Conservation (phyloP, 1,140 invertebrate genomes). For the Riptortus pedestris region DNA sequence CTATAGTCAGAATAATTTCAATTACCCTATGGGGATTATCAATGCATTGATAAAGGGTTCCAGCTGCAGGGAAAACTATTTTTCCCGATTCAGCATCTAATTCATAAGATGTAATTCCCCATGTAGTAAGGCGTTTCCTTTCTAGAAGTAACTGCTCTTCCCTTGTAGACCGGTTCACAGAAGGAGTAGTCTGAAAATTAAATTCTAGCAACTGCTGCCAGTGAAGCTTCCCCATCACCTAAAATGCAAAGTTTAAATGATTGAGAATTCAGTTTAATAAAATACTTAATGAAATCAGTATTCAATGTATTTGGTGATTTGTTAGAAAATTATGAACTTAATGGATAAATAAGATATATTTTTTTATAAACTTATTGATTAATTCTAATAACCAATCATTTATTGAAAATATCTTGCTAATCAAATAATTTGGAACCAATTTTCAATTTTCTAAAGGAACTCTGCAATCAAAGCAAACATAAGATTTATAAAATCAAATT, state of each 20-base stretch:
- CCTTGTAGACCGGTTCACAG: constrained; percentile 47
- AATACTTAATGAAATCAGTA: background rate
- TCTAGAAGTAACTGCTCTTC: constrained; percentile 88
- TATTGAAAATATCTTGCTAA: too few species aligned
- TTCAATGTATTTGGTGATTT: too few species aligned
- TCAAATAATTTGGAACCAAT: too few species aligned
- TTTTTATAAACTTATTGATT: too few species aligned
- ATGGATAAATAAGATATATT: too few species aligned
- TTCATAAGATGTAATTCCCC: constrained; percentile 91
- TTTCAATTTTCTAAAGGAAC: too few species aligned
- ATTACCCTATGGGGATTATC: constrained; percentile 59
- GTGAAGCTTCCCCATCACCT: constrained; percentile 26
- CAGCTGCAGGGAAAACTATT: constrained; percentile 81
- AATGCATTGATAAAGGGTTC: constrained; percentile 68
- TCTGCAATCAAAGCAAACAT: too few species aligned
- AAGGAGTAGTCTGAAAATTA: constrained; percentile 38
- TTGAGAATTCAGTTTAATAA: background rate
- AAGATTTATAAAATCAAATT: too few species aligned
- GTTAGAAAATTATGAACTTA: too few species aligned
- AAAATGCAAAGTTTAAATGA: background rate
- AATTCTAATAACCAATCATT: too few species aligned
- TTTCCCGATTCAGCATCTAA: constrained; percentile 66
- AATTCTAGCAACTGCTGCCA: constrained; percentile 25
- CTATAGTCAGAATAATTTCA: too few species aligned
- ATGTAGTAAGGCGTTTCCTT: constrained; percentile 75